phyloP scores from a whole-genome alignment of 2,888 invertebrate species.

The Pachliopta kotzebuea region DNA sequence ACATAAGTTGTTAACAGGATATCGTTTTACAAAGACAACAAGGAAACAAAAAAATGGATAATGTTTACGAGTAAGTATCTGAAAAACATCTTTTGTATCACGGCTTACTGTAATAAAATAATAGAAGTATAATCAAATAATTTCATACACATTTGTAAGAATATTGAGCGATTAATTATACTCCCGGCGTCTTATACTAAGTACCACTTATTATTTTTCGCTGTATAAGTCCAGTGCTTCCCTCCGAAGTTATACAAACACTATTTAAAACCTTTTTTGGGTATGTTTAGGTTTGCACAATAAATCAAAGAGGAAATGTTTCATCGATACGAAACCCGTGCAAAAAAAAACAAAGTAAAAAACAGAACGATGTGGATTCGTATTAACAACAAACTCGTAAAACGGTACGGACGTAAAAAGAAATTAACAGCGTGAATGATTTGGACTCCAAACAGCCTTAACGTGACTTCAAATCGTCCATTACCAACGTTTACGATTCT shows the following conservation, averaged over 20 bases:
- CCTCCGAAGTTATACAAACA: too few species aligned
- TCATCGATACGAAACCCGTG: too few species aligned
- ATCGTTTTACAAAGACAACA: not conserved
- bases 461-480: constrained; percentile 26
- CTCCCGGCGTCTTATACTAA: too few species aligned
- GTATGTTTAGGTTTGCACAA: too few species aligned
- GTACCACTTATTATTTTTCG: too few species aligned
- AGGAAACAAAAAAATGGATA: not conserved
- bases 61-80: not conserved
- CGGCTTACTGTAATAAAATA: too few species aligned
- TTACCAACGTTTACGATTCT: constrained; percentile 25
- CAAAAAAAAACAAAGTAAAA: not conserved
- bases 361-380: not conserved
- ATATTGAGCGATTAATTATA: too few species aligned
- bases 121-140: too few species aligned
- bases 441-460: constrained; percentile 15
- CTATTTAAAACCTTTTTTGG: too few species aligned
- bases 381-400: constrained; percentile 13
- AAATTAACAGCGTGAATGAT: constrained; percentile 24
- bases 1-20: not conserved
- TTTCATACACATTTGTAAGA: too few species aligned
- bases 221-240: too few species aligned
- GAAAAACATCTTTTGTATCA: not conserved
- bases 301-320: too few species aligned
- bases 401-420: constrained; percentile 19